A percentile compares a stretch with the other conserved stretches of the same genome.
Conservation (phyloP, 2,113 vertebrate species). For the Podarcis muralis region DNA sequence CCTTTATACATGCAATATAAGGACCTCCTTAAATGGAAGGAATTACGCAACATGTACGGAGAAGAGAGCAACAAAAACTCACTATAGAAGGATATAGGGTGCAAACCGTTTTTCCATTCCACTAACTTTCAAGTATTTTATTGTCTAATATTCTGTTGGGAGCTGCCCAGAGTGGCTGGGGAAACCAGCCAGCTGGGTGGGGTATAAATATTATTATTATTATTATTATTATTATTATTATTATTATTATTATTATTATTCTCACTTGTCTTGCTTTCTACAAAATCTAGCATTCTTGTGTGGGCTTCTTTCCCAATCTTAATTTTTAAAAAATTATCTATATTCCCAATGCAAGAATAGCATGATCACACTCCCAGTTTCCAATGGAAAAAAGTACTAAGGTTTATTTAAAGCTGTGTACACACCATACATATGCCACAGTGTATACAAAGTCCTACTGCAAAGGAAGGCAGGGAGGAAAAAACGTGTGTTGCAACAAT, state of each 20-base stretch:
- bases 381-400: not conserved
- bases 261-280: no score
- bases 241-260: no score
- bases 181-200: no score
- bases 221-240: no score
- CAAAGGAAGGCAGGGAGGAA: not conserved
- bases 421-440: no score
- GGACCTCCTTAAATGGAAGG: not conserved
- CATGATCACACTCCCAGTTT: not conserved
- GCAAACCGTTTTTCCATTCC: not conserved
- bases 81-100: not conserved
- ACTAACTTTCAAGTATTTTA: not conserved
- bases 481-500: no score
- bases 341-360: not conserved
- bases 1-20: not conserved
- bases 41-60: not conserved
- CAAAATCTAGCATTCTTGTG: not conserved
- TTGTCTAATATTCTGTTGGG: not conserved
- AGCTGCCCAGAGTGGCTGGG: no score
- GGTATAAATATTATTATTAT: no score
- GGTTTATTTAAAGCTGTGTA: not conserved
- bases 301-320: not conserved
- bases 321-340: not conserved
- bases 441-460: no score
- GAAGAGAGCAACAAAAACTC: not conserved